Evolutionary conservation across 2,113 vertebrate species (phyloP), one percentile per base, ranked within the genome.

Genomic region (Mohoua ochrocephala): DNA sequence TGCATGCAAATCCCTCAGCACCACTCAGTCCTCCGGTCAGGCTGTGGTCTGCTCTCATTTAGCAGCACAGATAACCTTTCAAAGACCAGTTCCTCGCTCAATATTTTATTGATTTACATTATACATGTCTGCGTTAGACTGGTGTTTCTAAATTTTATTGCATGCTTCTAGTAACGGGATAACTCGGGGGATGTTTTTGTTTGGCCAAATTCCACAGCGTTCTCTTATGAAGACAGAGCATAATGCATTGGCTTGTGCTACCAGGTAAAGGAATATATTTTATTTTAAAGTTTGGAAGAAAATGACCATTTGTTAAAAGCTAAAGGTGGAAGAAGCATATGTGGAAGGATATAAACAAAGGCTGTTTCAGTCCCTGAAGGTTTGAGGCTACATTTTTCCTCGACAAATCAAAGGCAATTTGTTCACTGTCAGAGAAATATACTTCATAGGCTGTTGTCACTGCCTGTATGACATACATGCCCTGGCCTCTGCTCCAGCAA

Each of bases 361-460:
- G 10, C 53, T 53, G 15, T 69, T 96, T 93, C 30, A 69, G 78
- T 54, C 50, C 53, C 54, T 94, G 39, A 74, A 64, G 80, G 53
- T 80, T n/a, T 93, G 63, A 93, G 84, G 79, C 49, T 56, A 80
- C 21, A 57, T 69, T 83, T 27, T 77, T 93, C 35, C 53, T 68
- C 0, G 0, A 82, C 30, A 87, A 75, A 93, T 84, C 64, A 78
- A n/a, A 78, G 52, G 13, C 35, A 56, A 75, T 88, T 94, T 89
- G 52, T 71, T 94, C 84, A 60, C 49, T 76, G 68, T 37, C 71
- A 93, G 42, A 84, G 60, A 91, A 92, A 84, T 56, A 41, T 5
- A 56, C 35, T 82, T 73, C 67, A 64, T 0, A 78, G 86, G 56
- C 50, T 74, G 20, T 53, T 92, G 53, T 64, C 56, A 74, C 49